These are phyloP conservation scores for Aldrovandia affinis DNA, from an alignment of 2,797 vertebrate genomes.

Conservation along the genomic window DNA sequence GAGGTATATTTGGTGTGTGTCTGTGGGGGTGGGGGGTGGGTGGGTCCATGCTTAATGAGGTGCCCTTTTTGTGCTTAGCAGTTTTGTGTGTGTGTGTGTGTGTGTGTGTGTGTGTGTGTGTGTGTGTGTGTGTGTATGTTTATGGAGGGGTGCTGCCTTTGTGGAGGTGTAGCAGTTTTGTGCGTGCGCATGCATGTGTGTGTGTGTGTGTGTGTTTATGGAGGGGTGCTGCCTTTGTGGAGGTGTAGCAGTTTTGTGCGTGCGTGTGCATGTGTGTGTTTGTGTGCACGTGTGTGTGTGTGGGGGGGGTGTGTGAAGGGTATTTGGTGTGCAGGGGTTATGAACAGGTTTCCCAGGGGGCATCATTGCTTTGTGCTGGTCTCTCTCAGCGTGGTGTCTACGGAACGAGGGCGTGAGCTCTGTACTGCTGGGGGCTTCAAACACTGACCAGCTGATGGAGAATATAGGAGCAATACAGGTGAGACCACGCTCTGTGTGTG, in stretches of 20 bases:
- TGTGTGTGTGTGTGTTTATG: not conserved
- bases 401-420: constrained; percentile 97
- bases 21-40: constrained; percentile 19
- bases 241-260: constrained; percentile 43
- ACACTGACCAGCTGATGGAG: constrained; percentile 95
- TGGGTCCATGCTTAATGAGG: too few species aligned
- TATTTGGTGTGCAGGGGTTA: constrained; percentile 7
- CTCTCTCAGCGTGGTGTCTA: constrained; percentile 93
- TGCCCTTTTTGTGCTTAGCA: too few species aligned
- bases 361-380: constrained; percentile 70
- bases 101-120: constrained; percentile 38
- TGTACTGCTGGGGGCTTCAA: constrained; percentile 94
- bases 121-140: constrained; percentile 27
- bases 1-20: constrained; percentile 45
- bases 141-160: constrained; percentile 19
- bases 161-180: constrained; percentile 43
- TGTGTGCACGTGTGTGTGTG: not conserved
- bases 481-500: constrained; percentile 42
- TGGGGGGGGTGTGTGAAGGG: not conserved
- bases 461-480: constrained; percentile 99
- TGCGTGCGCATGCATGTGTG: not conserved
- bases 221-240: constrained; percentile 31
- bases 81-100: constrained; percentile 24
- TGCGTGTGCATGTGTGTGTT: constrained; percentile 18
- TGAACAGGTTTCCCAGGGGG: constrained; percentile 16